phyloP scores from a whole-genome alignment of 2,888 invertebrate species.

The Acutogordius australiensis region DNA sequence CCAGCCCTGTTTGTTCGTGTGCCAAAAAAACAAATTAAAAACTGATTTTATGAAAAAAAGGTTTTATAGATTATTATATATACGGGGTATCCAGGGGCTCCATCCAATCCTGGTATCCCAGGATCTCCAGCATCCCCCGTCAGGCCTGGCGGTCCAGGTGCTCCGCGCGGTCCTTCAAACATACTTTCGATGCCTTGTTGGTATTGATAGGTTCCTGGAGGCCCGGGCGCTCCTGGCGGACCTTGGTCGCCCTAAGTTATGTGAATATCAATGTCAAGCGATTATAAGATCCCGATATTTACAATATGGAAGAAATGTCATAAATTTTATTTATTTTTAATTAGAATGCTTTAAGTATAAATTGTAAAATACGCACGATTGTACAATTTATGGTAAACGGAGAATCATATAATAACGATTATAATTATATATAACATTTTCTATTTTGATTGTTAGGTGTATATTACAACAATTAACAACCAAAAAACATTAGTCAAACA shows the following conservation, averaged over 20 bases:
- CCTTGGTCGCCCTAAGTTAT: slow-evolving; percentile 25
- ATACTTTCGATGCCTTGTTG: slow-evolving; percentile 11
- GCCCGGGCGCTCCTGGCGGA: slow-evolving; percentile 26
- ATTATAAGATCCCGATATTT: no score
- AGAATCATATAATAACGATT: no score
- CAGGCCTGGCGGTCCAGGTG: slow-evolving; percentile 21
- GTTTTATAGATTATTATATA: no score
- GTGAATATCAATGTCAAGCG: slow-evolving; percentile 5
- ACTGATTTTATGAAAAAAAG: no score
- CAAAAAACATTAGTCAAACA: no score
- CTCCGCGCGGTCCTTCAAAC: slow-evolving; percentile 31
- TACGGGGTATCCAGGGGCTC: slow-evolving; percentile 16
- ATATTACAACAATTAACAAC: no score
- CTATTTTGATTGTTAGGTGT: no score
- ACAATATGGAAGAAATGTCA: no score
- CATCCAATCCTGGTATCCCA: slow-evolving; percentile 16
- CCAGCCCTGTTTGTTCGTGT: no score
- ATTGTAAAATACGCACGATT: not conserved
- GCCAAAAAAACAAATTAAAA: no score
- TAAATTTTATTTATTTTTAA: not conserved
- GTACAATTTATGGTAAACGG: no score
- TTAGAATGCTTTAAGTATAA: not conserved
- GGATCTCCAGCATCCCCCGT: slow-evolving; percentile 19
- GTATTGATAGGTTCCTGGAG: slow-evolving; percentile 15
- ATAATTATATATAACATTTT: no score